A percentile compares a stretch with the other conserved stretches of the same genome.
Evolutionary conservation across 2,888 invertebrate genomes (phyloP).

Genomic region (Euclidia mi): DNA sequence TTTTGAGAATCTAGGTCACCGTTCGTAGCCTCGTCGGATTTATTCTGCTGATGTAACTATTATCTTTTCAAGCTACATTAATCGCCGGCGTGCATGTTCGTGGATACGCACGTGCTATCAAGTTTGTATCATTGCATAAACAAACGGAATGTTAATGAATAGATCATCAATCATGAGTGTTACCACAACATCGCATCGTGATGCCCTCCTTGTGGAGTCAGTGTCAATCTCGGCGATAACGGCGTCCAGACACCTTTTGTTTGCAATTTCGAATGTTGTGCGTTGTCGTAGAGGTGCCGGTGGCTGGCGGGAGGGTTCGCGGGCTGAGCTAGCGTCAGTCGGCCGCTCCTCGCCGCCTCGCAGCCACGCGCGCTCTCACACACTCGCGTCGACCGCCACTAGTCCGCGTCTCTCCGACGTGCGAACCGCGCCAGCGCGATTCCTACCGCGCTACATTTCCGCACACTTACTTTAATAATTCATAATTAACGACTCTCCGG

Average conservation of each 20-base stretch:
- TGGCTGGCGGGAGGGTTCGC: slow-evolving; percentile 52
- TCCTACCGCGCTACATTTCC: slow-evolving; percentile 56
- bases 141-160: slow-evolving; percentile 11
- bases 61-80: too few species aligned
- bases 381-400: slow-evolving; percentile 49
- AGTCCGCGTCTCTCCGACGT: slow-evolving; percentile 51
- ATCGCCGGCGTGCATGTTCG: background rate
- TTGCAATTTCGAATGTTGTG: slow-evolving; percentile 67
- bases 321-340: slow-evolving; percentile 58
- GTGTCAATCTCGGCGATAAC: slow-evolving; percentile 57
- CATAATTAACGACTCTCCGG: slow-evolving; percentile 60
- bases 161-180: slow-evolving; percentile 11
- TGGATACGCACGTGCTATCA: background rate
- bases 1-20: too few species aligned
- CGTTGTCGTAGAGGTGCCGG: slow-evolving; percentile 48
- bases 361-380: slow-evolving; percentile 63
- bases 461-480: slow-evolving; percentile 63
- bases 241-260: slow-evolving; percentile 62
- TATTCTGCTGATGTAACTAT: too few species aligned
- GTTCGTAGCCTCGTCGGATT: too few species aligned
- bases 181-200: slow-evolving; percentile 33
- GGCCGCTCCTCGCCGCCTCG: slow-evolving; percentile 64
- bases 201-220: slow-evolving; percentile 42
- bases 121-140: background rate
- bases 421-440: slow-evolving; percentile 45